Evolutionary conservation across 2,113 vertebrate genomes (phyloP).

Genomic region (Mugil cephalus): DNA sequence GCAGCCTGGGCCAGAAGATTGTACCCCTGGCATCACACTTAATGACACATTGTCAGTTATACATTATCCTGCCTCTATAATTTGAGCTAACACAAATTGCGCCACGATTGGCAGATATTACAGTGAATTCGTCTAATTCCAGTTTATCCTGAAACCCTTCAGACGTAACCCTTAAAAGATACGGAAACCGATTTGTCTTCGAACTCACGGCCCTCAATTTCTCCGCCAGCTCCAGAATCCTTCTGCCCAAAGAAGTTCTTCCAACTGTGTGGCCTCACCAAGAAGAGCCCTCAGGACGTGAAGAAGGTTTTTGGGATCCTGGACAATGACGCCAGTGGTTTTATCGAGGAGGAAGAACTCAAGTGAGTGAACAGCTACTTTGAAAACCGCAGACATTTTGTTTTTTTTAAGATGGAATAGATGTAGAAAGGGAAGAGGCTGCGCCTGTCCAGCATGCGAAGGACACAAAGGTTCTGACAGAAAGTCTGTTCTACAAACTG

Average conservation of each 20-base stretch:
- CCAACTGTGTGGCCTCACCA: slow-evolving; percentile 91
- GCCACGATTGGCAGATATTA: slow-evolving; percentile 6
- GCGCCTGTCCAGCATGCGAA: too few relatives aligned
- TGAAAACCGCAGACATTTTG: too few relatives aligned
- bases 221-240: slow-evolving; percentile 90
- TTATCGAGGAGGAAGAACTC: slow-evolving; percentile 94
- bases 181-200: too few relatives aligned
- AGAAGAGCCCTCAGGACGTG: slow-evolving; percentile 91
- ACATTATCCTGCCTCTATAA: not conserved
- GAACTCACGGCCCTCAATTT: not conserved
- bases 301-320: slow-evolving; percentile 92
- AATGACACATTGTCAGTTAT: not conserved
- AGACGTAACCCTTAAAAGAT: slow-evolving; percentile 12
- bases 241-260: slow-evolving; percentile 97
- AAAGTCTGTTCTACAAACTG: too few relatives aligned
- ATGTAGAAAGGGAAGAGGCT: too few relatives aligned
- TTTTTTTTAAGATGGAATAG: too few relatives aligned
- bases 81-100: not conserved
- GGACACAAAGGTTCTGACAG: too few relatives aligned
- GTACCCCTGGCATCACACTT: not conserved
- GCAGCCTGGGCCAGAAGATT: not conserved
- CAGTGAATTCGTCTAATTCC: slow-evolving; percentile 8
- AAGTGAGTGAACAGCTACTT: slow-evolving; percentile 84
- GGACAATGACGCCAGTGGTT: slow-evolving; percentile 93
- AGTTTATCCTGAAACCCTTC: not conserved